A percentile compares a stretch with the other conserved stretches of the same genome.
phyloP scores from a whole-genome alignment of 2,888 invertebrate genomes.

The Bedellia somnulentella region DNA sequence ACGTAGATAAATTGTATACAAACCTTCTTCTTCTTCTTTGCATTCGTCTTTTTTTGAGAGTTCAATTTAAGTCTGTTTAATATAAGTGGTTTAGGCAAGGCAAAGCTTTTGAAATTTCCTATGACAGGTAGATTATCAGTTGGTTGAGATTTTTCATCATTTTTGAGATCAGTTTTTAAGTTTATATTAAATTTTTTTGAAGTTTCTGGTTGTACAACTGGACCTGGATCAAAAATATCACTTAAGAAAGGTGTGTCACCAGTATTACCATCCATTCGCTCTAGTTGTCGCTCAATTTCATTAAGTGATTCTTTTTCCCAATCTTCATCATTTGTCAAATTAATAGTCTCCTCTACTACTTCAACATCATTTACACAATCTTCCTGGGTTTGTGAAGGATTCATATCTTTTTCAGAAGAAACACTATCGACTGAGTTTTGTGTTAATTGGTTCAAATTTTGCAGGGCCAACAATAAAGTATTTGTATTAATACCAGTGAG shows the following conservation, averaged over 20 bases:
- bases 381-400: conserved; percentile 6
- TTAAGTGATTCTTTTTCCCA: conserved; percentile 43
- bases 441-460: conserved; percentile 40
- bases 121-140: conserved; percentile 35
- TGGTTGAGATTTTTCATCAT: conserved; percentile 14
- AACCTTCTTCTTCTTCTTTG: conserved; percentile 34
- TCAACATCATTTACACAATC: conserved; percentile 5
- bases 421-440: conserved; percentile 16
- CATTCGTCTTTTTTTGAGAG: conserved; percentile 25
- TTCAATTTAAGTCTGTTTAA: conserved; percentile 46
- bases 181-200: conserved; percentile 33
- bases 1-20: conserved; percentile 19
- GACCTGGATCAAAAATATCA: conserved; percentile 52
- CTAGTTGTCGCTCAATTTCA: conserved; percentile 38
- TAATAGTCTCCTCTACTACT: conserved; percentile 31
- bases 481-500: conserved; percentile 42
- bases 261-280: conserved; percentile 34
- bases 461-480: conserved; percentile 37
- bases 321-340: conserved; percentile 46
- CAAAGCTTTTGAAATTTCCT: conserved; percentile 55
- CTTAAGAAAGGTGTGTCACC: conserved; percentile 47
- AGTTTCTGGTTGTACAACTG: conserved; percentile 24
- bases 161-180: conserved; percentile 18
- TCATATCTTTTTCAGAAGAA: conserved; percentile 11
- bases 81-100: conserved; percentile 49